Evolutionary conservation across 2,888 invertebrate species (phyloP).

Genomic region (Argyresthia albistria): DNA sequence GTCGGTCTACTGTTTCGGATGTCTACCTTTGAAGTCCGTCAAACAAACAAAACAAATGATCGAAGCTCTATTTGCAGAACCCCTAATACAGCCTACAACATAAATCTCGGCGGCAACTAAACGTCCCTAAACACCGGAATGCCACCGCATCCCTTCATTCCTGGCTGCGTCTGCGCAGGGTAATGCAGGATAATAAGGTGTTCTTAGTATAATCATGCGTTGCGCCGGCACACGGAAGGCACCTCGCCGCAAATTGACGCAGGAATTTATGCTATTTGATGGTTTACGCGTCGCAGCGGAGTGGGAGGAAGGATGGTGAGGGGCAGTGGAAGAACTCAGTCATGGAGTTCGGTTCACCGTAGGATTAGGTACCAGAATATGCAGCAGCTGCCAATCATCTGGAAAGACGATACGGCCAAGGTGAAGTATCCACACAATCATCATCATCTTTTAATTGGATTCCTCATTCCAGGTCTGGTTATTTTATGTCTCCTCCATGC

Average conservation of each 20-base stretch:
- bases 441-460: too few relatives aligned
- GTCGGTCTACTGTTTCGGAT: too few relatives aligned
- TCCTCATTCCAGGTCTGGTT: too few relatives aligned
- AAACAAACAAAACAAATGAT: too few relatives aligned
- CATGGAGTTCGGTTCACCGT: too few relatives aligned
- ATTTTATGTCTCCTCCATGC: too few relatives aligned
- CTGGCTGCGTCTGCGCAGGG: background rate
- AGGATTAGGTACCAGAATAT: too few relatives aligned
- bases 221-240: background rate
- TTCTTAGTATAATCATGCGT: slow-evolving; percentile 2
- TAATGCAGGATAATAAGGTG: slow-evolving; percentile 2
- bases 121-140: slow-evolving; percentile 1
- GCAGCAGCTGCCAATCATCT: too few relatives aligned
- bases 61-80: too few relatives aligned
- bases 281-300: background rate
- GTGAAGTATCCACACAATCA: too few relatives aligned
- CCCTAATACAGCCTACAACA: background rate
- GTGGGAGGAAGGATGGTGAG: background rate
- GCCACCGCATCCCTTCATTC: background rate
- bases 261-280: slow-evolving; percentile 1
- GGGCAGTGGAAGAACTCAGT: background rate
- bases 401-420: too few relatives aligned
- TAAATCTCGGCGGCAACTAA: background rate
- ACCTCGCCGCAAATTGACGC: background rate
- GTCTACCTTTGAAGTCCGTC: too few relatives aligned